Evolutionary conservation across 2,113 vertebrate species (phyloP), one percentile per base, ranked within the genome.

Genomic region (Perca schrenkii): DNA sequence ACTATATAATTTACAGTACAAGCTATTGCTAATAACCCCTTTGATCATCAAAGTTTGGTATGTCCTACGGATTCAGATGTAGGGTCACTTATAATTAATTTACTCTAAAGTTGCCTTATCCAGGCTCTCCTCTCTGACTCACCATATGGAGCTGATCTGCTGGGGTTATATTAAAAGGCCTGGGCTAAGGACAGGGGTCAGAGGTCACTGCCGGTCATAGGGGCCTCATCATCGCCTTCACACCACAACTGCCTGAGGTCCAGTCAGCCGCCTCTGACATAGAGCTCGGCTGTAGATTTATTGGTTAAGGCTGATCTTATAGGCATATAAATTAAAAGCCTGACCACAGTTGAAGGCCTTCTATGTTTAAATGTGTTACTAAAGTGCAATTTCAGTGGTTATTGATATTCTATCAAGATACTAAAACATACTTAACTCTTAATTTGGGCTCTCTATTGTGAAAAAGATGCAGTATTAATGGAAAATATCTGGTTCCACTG

Each of bases 101-200:
- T 8, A 61, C 66, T 71, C 49, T 43, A 4, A 63, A 82, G 77
- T 72, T 46, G 63, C 36, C 34, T 62, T 43, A 49, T 19, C n/a
- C 16, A 22, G 65, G 25, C 15, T 46, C 16, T 65, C 21, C 40
- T 70, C 31, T 79, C n/a, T 14, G 31, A 65, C 25, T 56, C 57
- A 68, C 77, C 79, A 80, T 73, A 77, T 84, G 87, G 85, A 79
- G 50, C 53, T 76, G 58, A 62, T 88, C 74, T 82, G 61, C 60
- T 73, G 70, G 65, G 52, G 49, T 80, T 56, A 58, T 73, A 78
- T 69, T 62, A 64, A 82, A 87, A 28, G 61, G 34, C 34, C 57
- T 8, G 14, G 61, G 25, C 56, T 72, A 8, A 74, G 70, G 31
- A 50, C 53, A 74, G 34, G 65, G 76, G 84, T 88, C 88, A 87